These are phyloP conservation scores for Drosophila simulans DNA, from an alignment of 1,140 invertebrate species.

Conservation along the genomic window DNA sequence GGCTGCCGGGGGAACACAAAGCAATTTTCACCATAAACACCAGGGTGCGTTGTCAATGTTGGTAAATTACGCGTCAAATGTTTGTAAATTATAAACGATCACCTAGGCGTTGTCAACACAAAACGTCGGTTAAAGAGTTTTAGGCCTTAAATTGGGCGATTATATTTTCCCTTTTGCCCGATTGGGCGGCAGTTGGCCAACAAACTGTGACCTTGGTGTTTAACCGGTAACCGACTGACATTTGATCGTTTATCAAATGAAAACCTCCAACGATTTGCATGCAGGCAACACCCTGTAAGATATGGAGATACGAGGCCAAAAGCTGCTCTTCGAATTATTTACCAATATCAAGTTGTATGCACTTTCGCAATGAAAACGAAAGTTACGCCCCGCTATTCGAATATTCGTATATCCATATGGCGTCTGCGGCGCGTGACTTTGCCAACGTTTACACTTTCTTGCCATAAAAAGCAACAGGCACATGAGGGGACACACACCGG, in stretches of 20 bases:
- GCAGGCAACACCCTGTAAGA: slow-evolving; percentile 43
- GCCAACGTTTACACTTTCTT: slow-evolving; percentile 73
- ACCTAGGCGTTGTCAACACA: slow-evolving; percentile 38
- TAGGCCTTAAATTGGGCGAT: slow-evolving; percentile 2
- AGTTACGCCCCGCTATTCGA: slow-evolving; percentile 57
- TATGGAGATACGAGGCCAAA: slow-evolving; percentile 46
- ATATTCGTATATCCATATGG: slow-evolving; percentile 1
- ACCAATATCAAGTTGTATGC: slow-evolving; percentile 75
- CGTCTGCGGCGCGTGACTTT: slow-evolving; percentile 64
- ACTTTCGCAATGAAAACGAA: slow-evolving; percentile 83
- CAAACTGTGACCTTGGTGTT: slow-evolving; percentile 59
- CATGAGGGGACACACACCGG: slow-evolving; percentile 18
- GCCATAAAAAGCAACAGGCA: slow-evolving; percentile 51
- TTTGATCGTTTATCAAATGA: slow-evolving; percentile 30
- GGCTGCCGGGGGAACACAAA: slow-evolving; percentile 8
- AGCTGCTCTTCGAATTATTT: slow-evolving; percentile 46
- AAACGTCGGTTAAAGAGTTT: slow-evolving; percentile 20
- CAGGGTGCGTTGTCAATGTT: slow-evolving; percentile 53
- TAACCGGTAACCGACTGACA: slow-evolving; percentile 22
- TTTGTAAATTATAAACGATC: slow-evolving; percentile 30
- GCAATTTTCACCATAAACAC: slow-evolving; percentile 33
- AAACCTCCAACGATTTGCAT: slow-evolving; percentile 52
- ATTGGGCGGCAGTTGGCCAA: slow-evolving; percentile 8
- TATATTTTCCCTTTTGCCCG: slow-evolving; percentile 16
- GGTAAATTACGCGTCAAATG: slow-evolving; percentile 9